phyloP scores from a whole-genome alignment of 2,113 vertebrate species.

The Phaethon lepturus region DNA sequence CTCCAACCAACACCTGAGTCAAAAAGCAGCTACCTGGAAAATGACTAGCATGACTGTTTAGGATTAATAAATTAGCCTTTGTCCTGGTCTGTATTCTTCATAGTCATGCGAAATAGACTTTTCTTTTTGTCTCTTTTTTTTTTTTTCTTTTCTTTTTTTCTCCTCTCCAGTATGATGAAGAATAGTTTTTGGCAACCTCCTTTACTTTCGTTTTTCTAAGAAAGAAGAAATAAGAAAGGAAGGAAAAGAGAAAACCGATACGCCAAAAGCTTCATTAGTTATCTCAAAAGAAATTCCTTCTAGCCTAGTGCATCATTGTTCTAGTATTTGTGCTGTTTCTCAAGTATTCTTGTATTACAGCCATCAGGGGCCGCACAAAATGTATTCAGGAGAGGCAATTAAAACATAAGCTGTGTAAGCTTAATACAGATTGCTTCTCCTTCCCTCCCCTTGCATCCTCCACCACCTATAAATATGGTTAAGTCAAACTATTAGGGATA shows the following conservation, averaged over 20 bases:
- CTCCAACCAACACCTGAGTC: background rate
- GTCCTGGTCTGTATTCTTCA: background rate
- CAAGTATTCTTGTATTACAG: slow-evolving; percentile 1
- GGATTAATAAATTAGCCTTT: slow-evolving; percentile 23
- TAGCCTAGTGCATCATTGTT: background rate
- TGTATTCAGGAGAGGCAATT: slow-evolving; percentile 17
- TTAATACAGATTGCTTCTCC: background rate
- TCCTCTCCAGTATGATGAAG: background rate
- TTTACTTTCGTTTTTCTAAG: slow-evolving; percentile 25
- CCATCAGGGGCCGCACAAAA: background rate
- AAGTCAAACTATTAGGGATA: slow-evolving; percentile 44
- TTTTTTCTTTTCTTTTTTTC: background rate
- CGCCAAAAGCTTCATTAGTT: slow-evolving; percentile 7
- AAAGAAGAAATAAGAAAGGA: slow-evolving; percentile 56
- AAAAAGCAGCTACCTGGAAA: slow-evolving; percentile 44
- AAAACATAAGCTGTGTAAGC: slow-evolving; percentile 10
- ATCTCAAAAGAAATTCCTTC: slow-evolving; percentile 39
- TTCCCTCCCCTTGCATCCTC: background rate
- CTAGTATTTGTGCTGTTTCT: slow-evolving; percentile 4
- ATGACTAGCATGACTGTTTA: background rate
- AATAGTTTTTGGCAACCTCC: background rate
- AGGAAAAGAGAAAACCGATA: slow-evolving; percentile 20
- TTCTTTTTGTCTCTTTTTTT: too few species aligned
- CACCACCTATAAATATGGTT: slow-evolving; percentile 38
- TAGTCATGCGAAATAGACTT: background rate